Evolutionary conservation across 2,888 invertebrate genomes (phyloP).

Genomic region (Isotomurus palustris): DNA sequence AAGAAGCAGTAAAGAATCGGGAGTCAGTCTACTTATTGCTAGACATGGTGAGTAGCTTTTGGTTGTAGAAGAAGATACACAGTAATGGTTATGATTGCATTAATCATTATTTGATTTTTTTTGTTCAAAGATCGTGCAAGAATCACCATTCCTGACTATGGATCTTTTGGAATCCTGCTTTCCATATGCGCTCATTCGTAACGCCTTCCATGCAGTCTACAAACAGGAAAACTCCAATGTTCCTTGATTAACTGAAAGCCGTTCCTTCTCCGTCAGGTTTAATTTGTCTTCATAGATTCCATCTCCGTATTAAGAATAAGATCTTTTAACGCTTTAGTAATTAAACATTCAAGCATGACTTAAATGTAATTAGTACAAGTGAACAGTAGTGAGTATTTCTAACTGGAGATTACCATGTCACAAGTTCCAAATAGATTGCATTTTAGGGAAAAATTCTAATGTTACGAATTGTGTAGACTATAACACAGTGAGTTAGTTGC

Average conservation of each 20-base stretch:
- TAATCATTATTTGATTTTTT: slow-evolving; percentile 34
- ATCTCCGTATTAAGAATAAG: too few relatives aligned
- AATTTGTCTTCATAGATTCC: too few relatives aligned
- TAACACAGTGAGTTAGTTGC: too few relatives aligned
- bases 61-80: background rate
- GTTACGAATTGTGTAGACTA: too few relatives aligned
- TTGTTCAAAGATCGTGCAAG: slow-evolving; percentile 92
- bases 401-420: too few relatives aligned
- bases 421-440: too few relatives aligned
- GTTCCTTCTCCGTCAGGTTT: background rate
- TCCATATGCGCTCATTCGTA: slow-evolving; percentile 94
- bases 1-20: slow-evolving; percentile 86
- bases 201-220: slow-evolving; percentile 95
- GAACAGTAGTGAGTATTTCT: too few relatives aligned
- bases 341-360: too few relatives aligned
- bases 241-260: slow-evolving; percentile 21
- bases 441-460: too few relatives aligned
- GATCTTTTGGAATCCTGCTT: slow-evolving; percentile 98
- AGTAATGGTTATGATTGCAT: background rate
- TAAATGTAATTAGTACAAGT: too few relatives aligned
- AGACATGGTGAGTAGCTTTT: slow-evolving; percentile 59
- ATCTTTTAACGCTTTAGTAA: too few relatives aligned
- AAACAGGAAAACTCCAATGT: slow-evolving; percentile 62
- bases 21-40: slow-evolving; percentile 95
- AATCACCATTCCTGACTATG: slow-evolving; percentile 97